Conservation (phyloP, 53 echinoderm and acorn worm genomes). For the Arbacia lixula region DNA sequence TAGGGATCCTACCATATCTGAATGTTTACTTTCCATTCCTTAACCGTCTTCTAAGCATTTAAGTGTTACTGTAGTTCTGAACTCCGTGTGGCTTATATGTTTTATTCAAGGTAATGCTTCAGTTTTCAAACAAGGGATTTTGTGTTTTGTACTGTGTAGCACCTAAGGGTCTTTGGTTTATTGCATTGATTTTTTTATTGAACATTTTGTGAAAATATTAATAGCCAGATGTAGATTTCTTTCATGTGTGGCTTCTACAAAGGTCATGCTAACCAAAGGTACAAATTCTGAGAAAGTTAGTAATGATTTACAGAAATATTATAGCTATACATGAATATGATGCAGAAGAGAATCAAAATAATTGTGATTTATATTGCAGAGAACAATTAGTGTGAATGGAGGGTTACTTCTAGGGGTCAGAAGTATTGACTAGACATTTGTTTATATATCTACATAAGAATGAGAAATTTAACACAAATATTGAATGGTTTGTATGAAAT, state of each 20-base stretch:
- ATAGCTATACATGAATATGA: constrained; percentile 47
- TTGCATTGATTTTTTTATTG: not conserved
- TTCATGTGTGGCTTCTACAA: constrained; percentile 30
- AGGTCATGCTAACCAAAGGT: constrained; percentile 46
- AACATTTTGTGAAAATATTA: constrained; percentile 15
- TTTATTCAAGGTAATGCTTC: not conserved
- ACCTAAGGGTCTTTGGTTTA: no score
- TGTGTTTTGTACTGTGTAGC: constrained; percentile 19
- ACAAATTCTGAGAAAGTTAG: constrained; percentile 1
- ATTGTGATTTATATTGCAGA: constrained; percentile 53
- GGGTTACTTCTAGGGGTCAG: not conserved
- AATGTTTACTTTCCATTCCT: constrained; percentile 33
- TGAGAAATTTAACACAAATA: constrained; percentile 26
- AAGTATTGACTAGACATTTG: constrained; percentile 37
- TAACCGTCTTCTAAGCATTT: constrained; percentile 12
- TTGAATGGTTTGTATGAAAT: constrained; percentile 54
- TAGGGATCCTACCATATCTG: no score
- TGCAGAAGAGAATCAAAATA: constrained; percentile 35
- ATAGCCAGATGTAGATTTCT: constrained; percentile 48
- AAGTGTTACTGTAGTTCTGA: not conserved
- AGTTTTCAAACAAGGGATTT: constrained; percentile 3
- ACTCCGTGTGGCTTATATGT: constrained; percentile 19
- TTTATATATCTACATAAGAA: constrained; percentile 45
- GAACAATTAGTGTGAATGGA: constrained; percentile 34
- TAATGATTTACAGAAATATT: constrained; percentile 33